Evolutionary conservation across 2,797 vertebrate genomes (phyloP).

Genomic region (Microhierax caerulescens): DNA sequence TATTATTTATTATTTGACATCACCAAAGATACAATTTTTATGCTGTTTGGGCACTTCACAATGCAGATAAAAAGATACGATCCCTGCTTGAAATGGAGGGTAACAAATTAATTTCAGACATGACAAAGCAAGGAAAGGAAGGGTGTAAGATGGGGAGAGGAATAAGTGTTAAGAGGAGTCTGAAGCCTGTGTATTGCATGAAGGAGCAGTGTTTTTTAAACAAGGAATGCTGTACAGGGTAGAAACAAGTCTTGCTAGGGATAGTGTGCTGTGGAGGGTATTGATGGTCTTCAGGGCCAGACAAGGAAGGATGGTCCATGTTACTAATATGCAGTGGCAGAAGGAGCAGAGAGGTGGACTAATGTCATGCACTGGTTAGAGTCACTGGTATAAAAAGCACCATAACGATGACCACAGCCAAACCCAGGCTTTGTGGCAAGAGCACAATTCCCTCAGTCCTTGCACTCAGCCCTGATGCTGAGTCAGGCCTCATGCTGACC

Average conservation of each 20-base stretch:
- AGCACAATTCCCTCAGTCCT: neutral
- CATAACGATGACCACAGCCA: neutral
- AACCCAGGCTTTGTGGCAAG: neutral
- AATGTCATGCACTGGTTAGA: neutral
- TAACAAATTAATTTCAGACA: slow-evolving; percentile 16
- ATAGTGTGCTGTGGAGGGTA: neutral
- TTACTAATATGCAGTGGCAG: neutral
- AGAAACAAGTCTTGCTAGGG: neutral
- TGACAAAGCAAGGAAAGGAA: neutral
- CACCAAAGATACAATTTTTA: slow-evolving; percentile 23
- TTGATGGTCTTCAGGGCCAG: neutral
- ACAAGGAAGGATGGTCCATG: neutral
- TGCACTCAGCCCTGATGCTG: rapidly evolving
- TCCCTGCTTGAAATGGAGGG: neutral
- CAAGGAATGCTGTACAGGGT: neutral
- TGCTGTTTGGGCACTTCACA: slow-evolving; percentile 9
- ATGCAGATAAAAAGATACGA: neutral
- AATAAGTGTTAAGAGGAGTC: neutral
- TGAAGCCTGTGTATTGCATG: neutral
- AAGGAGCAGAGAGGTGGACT: neutral
- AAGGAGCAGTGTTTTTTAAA: neutral
- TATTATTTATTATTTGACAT: slow-evolving; percentile 56
- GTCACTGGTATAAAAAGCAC: neutral
- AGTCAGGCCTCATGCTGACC: rapidly evolving
- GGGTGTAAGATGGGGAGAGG: neutral